phyloP scores from a whole-genome alignment of 2,113 vertebrate species.

The Menura novaehollandiae region DNA sequence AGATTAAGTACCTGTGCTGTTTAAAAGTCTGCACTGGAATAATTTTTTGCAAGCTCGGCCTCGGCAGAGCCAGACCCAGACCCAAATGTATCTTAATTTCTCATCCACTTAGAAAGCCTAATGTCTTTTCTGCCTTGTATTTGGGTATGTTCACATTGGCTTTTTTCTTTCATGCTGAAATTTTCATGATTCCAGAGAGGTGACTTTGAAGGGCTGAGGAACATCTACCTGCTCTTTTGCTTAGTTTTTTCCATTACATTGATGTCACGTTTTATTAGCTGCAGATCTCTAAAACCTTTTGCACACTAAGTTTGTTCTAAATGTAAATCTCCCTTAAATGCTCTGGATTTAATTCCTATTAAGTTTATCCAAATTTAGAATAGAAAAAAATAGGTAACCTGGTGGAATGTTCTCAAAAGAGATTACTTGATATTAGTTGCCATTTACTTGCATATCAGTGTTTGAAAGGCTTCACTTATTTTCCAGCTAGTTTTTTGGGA shows the following conservation, averaged over 20 bases:
- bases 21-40: not conserved
- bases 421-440: not conserved
- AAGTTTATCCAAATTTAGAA: not conserved
- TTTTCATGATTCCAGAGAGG: not conserved
- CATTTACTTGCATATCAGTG: not conserved
- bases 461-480: not conserved
- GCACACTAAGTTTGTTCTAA: not conserved
- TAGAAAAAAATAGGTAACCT: not conserved
- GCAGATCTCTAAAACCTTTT: not conserved
- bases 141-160: accelerated
- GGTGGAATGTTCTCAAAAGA: not conserved
- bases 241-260: not conserved
- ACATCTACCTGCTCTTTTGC: not conserved
- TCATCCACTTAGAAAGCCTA: not conserved
- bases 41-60: not conserved
- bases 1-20: not conserved
- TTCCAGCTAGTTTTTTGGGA: not conserved
- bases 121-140: not conserved
- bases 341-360: not conserved
- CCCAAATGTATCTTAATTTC: not conserved
- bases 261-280: not conserved
- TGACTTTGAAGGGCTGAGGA: not conserved
- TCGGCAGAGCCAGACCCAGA: not conserved
- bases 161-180: not conserved
- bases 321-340: not conserved